Evolutionary conservation across 2,888 invertebrate genomes (phyloP), one percentile per base, ranked within the genome.

Genomic region (Andrena hattorfiana): DNA sequence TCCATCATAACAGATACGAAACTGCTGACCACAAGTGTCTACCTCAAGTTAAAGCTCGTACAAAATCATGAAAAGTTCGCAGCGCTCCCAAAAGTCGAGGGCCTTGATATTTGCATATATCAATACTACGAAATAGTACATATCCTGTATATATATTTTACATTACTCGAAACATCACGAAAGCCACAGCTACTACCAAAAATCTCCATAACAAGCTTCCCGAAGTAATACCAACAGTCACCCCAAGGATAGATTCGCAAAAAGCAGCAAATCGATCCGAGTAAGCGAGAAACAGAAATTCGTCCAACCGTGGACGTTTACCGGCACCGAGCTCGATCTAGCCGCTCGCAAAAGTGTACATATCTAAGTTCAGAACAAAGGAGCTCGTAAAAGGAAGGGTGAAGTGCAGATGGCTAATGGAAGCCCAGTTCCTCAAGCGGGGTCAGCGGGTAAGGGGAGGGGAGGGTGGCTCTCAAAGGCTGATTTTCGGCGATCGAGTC

Each of bases 401-500:
- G 16, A 42, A 60, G 60, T n/a, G 60, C 32, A 35, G 66, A 67
- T 30, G 42, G 79, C 16, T 62, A 70, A 79, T 54, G 79, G 64
- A 49, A 56, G 59, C 71, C 48, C 51, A 26, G 42, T 26, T 59
- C 42, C 51, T 48, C 35, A 60, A 59, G 54, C 59, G 62, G 69
- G 81, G 64, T 83, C 76, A 62, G 60, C n/a, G 48, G 72, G 66
- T 10, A 54, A 56, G 32, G 16, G 54, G 51, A 20, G 8, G 51
- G 23, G 51, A 8, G 54, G 56, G 10, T 26, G 56, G 26, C 49
- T 35, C 30, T 56, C 26, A 42, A 23, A 68, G 48, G 64, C 35
- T 35, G 51, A 51, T 48, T 56, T 48, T 54, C 60, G 70, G 28
- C 54, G 56, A 16, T 63, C 49, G 28, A n/a, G 5, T 26, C 59